Percentiles rank a stretch among this genome's conserved stretches.
These are phyloP conservation scores for Tuta absoluta DNA, from an alignment of 2,888 invertebrate species.

Conservation along the genomic window DNA sequence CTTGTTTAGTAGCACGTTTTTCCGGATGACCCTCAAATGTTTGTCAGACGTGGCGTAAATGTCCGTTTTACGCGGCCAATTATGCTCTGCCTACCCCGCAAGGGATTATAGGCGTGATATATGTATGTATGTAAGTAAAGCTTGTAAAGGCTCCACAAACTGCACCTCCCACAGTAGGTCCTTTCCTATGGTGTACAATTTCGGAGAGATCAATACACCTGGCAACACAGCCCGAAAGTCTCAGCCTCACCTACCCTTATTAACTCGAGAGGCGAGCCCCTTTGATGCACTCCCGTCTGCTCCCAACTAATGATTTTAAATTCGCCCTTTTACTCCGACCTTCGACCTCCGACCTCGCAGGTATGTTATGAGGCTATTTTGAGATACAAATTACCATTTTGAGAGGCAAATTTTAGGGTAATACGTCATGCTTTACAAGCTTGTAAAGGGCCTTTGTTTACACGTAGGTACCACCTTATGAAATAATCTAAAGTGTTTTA, in stretches of 20 bases:
- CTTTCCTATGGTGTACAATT: too few relatives aligned
- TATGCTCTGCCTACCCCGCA: too few relatives aligned
- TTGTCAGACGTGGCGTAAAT: too few relatives aligned
- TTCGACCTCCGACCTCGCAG: constrained; percentile 34
- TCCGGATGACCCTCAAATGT: too few relatives aligned
- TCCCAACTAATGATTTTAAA: constrained; percentile 72
- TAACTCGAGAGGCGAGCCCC: constrained; percentile 62
- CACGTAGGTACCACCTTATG: neutral
- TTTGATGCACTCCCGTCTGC: constrained; percentile 67
- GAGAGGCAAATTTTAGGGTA: constrained; percentile 26
- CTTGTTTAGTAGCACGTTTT: too few relatives aligned
- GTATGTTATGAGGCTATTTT: constrained; percentile 48
- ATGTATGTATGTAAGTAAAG: too few relatives aligned
- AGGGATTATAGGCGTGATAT: too few relatives aligned
- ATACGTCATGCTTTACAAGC: constrained; percentile 21
- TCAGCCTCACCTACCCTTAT: constrained; percentile 74
- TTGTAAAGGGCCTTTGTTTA: constrained; percentile 9
- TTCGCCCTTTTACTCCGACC: constrained; percentile 56
- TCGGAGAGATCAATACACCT: constrained; percentile 33
- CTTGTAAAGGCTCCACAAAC: too few relatives aligned
- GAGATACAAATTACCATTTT: constrained; percentile 44
- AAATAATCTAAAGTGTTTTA: neutral
- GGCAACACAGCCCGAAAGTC: constrained; percentile 35
- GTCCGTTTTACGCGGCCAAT: too few relatives aligned
- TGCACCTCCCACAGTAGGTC: too few relatives aligned